Evolutionary conservation across 2,888 invertebrate genomes (phyloP), one percentile per base, ranked within the genome.

Genomic region (Melangyna quadrimaculata): DNA sequence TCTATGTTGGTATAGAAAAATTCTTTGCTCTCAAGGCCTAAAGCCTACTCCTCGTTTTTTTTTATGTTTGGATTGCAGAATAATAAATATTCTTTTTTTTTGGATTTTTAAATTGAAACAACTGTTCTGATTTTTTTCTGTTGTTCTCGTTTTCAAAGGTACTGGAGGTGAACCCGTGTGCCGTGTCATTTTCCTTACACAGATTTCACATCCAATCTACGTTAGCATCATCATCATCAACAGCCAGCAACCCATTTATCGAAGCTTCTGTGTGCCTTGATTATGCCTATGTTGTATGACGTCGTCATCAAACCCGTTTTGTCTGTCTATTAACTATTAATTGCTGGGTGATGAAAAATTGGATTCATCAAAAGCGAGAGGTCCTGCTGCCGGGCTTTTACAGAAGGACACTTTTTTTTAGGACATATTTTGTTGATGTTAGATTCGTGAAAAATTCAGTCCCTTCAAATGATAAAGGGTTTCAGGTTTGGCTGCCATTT

Each of bases 261-360:
- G 55, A 55, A 14, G 37, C 29, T 48, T 10, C 19, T 40, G 59
- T 14, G 32, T 55, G 14, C 59, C 2, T 35, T n/a, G n/a, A n/a
- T n/a, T n/a, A 17, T 17, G n/a, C 40, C 0, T 24, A 53, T 40
- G 37, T 0, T 35, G 32, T 53, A n/a, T n/a, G n/a, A 51, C 35
- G 22, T 65, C 70, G 67, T 45, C 43, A 59, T 69, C 71, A 63
- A 72, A 77, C 59, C 80, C 84, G 71, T 75, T 84, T 80, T 75
- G 71, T 71, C 59, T 75, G 57, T 77, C 84, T 80, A 86, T 86
- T 86, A 86, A 86, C 80, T 86, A 86, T 86, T 86, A 86, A 86
- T 86, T 86, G 48, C 80, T 86, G 84, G 84, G 80, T 86, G 84
- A 77, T 86, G 80, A 86, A 86, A 86, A 86, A 86, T 86, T 77